Percentiles rank a stretch among this genome's conserved stretches.
These are phyloP conservation scores for Mactra quadrangularis DNA, from an alignment of 1,140 invertebrate species.

Conservation along the genomic window DNA sequence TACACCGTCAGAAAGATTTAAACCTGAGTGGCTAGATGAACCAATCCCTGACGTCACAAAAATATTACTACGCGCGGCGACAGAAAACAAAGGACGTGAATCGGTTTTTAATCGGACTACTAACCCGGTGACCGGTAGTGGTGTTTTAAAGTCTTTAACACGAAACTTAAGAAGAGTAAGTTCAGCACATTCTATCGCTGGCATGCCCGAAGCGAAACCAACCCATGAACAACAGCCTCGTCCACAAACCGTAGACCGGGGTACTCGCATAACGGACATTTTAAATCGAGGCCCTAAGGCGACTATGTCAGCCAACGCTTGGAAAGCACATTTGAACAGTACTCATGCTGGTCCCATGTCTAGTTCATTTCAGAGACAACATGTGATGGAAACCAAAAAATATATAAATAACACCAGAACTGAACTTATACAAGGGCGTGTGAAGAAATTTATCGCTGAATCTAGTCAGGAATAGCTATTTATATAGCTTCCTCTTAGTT, in stretches of 20 bases:
- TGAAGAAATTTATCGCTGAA: slow-evolving; percentile 67
- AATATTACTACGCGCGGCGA: slow-evolving; percentile 67
- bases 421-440: slow-evolving; percentile 61
- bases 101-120: slow-evolving; percentile 41
- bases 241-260: slow-evolving; percentile 22
- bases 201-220: slow-evolving; percentile 3
- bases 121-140: slow-evolving; percentile 3
- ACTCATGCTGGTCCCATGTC: slow-evolving; percentile 62
- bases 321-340: slow-evolving; percentile 69
- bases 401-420: slow-evolving; percentile 64
- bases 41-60: slow-evolving; percentile 68
- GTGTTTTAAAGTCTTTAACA: slow-evolving; percentile 22
- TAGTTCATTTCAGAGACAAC: slow-evolving; percentile 63
- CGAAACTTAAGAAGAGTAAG: slow-evolving; percentile 35
- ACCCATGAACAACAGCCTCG: slow-evolving; percentile 18
- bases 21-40: slow-evolving; percentile 68
- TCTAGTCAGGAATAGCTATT: not conserved
- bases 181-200: slow-evolving; percentile 11
- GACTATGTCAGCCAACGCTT: slow-evolving; percentile 70
- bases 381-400: slow-evolving; percentile 67
- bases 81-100: slow-evolving; percentile 28
- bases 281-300: slow-evolving; percentile 67
- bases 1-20: slow-evolving; percentile 57
- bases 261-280: slow-evolving; percentile 71
- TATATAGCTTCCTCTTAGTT: too few species aligned